These are phyloP conservation scores for Athalia cordata DNA, from an alignment of 2,888 invertebrate genomes.

Conservation along the genomic window DNA sequence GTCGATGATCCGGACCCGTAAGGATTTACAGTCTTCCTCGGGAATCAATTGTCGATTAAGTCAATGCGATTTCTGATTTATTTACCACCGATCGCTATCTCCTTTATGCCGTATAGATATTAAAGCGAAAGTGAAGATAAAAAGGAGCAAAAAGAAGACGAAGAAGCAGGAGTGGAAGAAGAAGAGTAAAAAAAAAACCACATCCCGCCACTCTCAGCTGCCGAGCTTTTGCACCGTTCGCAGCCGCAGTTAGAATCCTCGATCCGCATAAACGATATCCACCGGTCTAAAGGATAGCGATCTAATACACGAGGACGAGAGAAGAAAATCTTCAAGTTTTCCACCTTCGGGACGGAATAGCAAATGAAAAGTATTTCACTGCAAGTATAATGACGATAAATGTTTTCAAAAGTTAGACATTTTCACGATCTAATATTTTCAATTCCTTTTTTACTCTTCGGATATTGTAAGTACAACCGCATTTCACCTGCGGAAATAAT, in stretches of 20 bases:
- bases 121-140: constrained; percentile 35
- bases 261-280: constrained; percentile 3
- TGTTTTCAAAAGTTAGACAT: too few relatives aligned
- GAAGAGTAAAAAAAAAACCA: constrained; percentile 2
- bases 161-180: too few relatives aligned
- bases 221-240: constrained; percentile 4
- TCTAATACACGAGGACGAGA: background rate
- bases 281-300: too few relatives aligned
- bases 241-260: constrained; percentile 1
- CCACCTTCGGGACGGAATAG: background rate
- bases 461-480: too few relatives aligned
- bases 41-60: constrained; percentile 45
- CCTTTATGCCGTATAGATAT: constrained; percentile 10
- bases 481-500: too few relatives aligned
- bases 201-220: constrained; percentile 25
- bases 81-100: constrained; percentile 42
- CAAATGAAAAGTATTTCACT: background rate
- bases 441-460: background rate
- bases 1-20: constrained; percentile 7
- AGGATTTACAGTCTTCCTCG: constrained; percentile 40
- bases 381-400: too few relatives aligned
- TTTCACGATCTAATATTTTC: background rate
- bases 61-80: constrained; percentile 44
- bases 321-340: background rate
- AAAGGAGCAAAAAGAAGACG: background rate